Conservation (phyloP, 2,888 invertebrate genomes). For the Protonemura montana region DNA sequence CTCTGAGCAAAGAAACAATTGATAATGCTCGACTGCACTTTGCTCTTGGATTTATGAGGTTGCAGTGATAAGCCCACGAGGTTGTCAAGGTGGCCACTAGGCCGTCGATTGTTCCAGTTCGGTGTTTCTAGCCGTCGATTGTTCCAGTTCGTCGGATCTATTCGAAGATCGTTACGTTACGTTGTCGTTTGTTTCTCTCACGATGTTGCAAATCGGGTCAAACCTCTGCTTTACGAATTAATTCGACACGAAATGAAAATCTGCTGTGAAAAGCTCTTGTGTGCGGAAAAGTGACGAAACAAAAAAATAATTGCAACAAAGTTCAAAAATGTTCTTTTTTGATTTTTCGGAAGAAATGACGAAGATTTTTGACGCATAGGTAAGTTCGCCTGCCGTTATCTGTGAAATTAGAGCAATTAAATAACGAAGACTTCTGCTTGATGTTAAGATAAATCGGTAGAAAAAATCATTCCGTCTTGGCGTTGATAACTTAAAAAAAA, state of each 20-base stretch:
- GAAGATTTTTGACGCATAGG: constrained; percentile 28
- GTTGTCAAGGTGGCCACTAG: too few relatives aligned
- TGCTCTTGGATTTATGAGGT: not conserved
- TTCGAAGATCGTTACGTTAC: not conserved
- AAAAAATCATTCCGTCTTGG: constrained; percentile 25
- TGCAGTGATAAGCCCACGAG: not conserved
- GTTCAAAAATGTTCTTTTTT: constrained; percentile 26
- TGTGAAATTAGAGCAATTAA: constrained; percentile 14
- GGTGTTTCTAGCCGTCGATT: not conserved
- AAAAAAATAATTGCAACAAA: constrained; percentile 25
- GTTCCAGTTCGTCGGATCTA: not conserved
- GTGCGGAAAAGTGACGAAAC: not conserved
- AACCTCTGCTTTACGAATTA: constrained; percentile 48
- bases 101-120: not conserved
- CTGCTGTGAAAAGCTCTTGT: not conserved
- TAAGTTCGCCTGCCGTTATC: constrained; percentile 28
- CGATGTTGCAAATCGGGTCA: constrained; percentile 41
- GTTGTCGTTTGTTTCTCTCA: not conserved
- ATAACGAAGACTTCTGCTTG: constrained; percentile 35
- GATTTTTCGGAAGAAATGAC: constrained; percentile 24
- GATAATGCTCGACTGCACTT: not conserved
- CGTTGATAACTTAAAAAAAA: not conserved
- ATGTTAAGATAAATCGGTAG: constrained; percentile 26
- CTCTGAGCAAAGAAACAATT: not conserved
- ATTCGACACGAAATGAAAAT: not conserved